Conservation (phyloP, 1,140 invertebrate genomes). For the Drosophila parvula region DNA sequence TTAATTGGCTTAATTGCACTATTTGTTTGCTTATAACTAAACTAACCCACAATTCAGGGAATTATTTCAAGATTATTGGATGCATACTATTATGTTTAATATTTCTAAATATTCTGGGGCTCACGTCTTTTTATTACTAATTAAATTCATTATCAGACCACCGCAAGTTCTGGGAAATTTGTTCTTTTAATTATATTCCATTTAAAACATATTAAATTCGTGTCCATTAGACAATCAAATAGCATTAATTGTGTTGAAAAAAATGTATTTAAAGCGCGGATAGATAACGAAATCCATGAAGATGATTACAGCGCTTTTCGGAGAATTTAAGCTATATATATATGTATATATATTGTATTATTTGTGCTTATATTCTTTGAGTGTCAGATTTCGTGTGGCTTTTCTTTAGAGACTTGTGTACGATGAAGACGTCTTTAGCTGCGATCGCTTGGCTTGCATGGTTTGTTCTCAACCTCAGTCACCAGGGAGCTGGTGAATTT, state of each 20-base stretch:
- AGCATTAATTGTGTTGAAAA: neutral
- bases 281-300: neutral
- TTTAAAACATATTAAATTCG: too few relatives aligned
- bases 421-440: conserved; percentile 5
- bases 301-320: neutral
- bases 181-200: neutral
- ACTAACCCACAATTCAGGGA: neutral
- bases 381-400: neutral
- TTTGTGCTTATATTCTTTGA: neutral
- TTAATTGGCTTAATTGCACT: neutral
- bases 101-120: too few relatives aligned
- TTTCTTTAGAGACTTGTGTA: neutral
- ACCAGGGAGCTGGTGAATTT: neutral
- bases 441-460: neutral
- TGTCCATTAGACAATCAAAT: too few relatives aligned
- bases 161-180: too few relatives aligned
- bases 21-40: neutral
- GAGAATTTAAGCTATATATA: too few relatives aligned
- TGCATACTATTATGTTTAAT: neutral
- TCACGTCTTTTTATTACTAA: neutral
- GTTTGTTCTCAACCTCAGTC: neutral
- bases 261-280: neutral
- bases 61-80: neutral
- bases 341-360: too few relatives aligned
- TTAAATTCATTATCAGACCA: neutral